Percentiles rank a stretch among this genome's conserved stretches.
Evolutionary conservation across 2,113 vertebrate genomes (phyloP).

Genomic region (Mustela nigripes): DNA sequence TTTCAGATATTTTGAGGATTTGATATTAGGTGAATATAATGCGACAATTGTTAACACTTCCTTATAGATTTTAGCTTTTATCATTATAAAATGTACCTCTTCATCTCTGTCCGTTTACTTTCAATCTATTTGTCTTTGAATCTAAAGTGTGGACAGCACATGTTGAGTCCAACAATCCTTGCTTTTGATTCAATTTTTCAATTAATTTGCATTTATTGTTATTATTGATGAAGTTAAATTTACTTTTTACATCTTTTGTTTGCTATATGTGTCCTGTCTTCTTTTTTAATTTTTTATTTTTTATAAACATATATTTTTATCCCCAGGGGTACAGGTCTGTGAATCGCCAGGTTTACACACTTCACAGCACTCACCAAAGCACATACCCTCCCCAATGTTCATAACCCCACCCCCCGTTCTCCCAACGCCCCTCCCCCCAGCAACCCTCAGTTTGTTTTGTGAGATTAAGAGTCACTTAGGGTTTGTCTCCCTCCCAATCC

Average conservation of each 20-base stretch:
- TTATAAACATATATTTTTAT: too few relatives aligned
- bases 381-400: too few relatives aligned
- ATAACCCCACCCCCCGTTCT: too few relatives aligned
- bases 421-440: too few relatives aligned
- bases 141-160: background rate
- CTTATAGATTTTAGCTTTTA: background rate
- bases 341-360: too few relatives aligned
- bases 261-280: background rate
- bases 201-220: background rate
- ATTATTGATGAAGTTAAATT: background rate
- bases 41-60: background rate
- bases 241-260: background rate
- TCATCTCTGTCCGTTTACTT: background rate
- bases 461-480: too few relatives aligned
- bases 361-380: too few relatives aligned
- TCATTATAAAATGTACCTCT: background rate
- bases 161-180: background rate
- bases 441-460: too few relatives aligned
- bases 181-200: background rate
- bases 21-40: background rate
- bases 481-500: too few relatives aligned
- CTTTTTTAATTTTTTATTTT: background rate
- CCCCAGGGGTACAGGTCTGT: too few relatives aligned
- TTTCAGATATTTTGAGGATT: background rate
- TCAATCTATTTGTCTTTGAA: background rate